phyloP scores from a whole-genome alignment of 1,140 invertebrate species.

The Drosophila trapezifrons region DNA sequence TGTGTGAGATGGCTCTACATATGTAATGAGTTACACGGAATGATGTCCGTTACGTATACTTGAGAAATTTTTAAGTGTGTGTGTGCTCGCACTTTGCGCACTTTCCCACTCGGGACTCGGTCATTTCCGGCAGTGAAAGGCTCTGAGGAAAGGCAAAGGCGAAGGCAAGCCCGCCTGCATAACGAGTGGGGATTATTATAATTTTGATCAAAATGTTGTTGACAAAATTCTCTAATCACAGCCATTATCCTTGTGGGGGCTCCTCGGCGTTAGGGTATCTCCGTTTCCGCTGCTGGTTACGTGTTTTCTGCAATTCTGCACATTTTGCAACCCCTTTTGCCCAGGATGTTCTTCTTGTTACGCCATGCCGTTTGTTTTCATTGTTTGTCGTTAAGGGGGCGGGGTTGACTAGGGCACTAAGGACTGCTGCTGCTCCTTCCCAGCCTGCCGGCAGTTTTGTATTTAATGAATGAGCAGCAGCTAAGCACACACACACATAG shows the following conservation, averaged over 20 bases:
- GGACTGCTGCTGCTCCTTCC: slow-evolving; percentile 44
- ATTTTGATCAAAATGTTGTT: slow-evolving; percentile 47
- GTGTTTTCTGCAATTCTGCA: slow-evolving; percentile 57
- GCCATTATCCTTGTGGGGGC: slow-evolving; percentile 17
- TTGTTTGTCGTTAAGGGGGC: slow-evolving; percentile 68
- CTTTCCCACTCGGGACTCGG: slow-evolving; percentile 15
- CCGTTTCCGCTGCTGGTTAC: slow-evolving; percentile 5
- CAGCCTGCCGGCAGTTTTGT: slow-evolving; percentile 73
- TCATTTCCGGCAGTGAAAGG: slow-evolving; percentile 1
- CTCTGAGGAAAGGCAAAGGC: background rate
- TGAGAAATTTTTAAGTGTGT: slow-evolving; percentile 77
- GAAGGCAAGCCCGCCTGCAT: background rate
- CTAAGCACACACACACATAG: slow-evolving; percentile 32
- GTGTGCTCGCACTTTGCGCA: slow-evolving; percentile 38
- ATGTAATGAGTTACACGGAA: slow-evolving; percentile 65
- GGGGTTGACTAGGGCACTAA: slow-evolving; percentile 2
- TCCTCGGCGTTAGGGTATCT: slow-evolving; percentile 30
- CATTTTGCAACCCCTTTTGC: slow-evolving; percentile 27
- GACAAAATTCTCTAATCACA: slow-evolving; percentile 33
- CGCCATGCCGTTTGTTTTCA: slow-evolving; percentile 75
- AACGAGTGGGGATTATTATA: slow-evolving; percentile 33
- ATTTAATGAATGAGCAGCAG: slow-evolving; percentile 76
- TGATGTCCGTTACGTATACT: slow-evolving; percentile 81
- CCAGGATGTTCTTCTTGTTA: slow-evolving; percentile 25
- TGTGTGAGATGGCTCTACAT: slow-evolving; percentile 32